Base-by-base conservation (phyloP, 2,113 vertebrate species). In the Corydoras maculifer region DNA sequence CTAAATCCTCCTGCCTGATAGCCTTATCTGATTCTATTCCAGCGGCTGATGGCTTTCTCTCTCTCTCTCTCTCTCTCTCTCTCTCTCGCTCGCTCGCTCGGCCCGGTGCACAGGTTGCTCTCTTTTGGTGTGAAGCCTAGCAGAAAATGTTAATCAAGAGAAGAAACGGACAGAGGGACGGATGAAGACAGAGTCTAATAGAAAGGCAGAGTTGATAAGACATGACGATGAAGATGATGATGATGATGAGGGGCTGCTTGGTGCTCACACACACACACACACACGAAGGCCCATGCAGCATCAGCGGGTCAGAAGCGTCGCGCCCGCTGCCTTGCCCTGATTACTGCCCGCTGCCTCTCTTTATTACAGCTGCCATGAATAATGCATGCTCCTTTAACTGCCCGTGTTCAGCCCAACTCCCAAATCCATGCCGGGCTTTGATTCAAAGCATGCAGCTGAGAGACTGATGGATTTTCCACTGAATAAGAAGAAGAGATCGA, bases 21-120 rank as follows among this genome's bases (percentile, higher is more conserved):
- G 59, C 87, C 91, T 93, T 91, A 93, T 97, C 93, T 93, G 92
- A 94, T 94, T 92, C 88, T 87, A 88, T 85, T 88, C 85, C 87
- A 85, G 84, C 55, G 29, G 81, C 80, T 79, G 82, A 84, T 83
- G 81, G 80, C 78, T 88, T 86, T 77, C 83, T 83, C 66, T 78
- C 54, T 65, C 18, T 25, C 18, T 25, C 18, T 25, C 2, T 1
- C 18, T 25, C 18, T 25, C 18, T 25, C 18, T 25, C 18, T 25
- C 18, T 25, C 18, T 25, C 18, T 25, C 18, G n/a, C n/a, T 69
- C 72, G 51, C 30, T 79, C 79, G 53, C 77, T 54, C 74, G 75
- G 79, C 79, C 75, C 86, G 88, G 86, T 80, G 82, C 88, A 88
- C 87, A 91, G 89, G 91, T 92, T 90, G 85, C 62, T 85, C 88